A percentile compares a stretch with the other conserved stretches of the same genome.
Evolutionary conservation across 2,888 invertebrate species (phyloP).

Genomic region (Cantharis lateralis): DNA sequence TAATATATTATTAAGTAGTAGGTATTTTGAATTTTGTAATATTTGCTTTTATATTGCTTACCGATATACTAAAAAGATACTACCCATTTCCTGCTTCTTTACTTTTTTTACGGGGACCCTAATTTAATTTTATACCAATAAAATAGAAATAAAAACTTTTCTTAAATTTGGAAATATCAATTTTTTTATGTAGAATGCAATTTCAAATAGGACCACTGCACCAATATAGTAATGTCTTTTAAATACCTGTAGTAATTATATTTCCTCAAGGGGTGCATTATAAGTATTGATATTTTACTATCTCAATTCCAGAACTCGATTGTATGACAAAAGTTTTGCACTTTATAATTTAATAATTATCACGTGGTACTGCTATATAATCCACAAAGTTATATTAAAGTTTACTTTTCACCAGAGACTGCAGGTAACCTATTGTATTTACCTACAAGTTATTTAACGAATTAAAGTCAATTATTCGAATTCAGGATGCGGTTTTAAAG

Average conservation of each 20-base stretch:
- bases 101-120: neutral
- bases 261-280: neutral
- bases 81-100: neutral
- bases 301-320: neutral
- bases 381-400: neutral
- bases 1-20: neutral
- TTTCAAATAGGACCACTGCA: neutral
- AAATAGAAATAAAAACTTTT: neutral
- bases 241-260: neutral
- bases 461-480: neutral
- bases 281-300: neutral
- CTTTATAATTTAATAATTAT: neutral
- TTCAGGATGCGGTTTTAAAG: neutral
- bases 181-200: neutral
- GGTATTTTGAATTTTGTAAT: neutral
- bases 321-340: neutral
- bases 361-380: neutral
- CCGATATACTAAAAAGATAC: neutral
- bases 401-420: neutral
- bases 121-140: neutral
- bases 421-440: neutral
- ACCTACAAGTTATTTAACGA: neutral
- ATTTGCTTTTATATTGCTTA: neutral
- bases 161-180: neutral
- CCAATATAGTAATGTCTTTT: too few species aligned